A percentile compares a stretch with the other conserved stretches of the same genome.
Evolutionary conservation across 2,888 invertebrate genomes (phyloP).

Genomic region (Eledone cirrhosa): DNA sequence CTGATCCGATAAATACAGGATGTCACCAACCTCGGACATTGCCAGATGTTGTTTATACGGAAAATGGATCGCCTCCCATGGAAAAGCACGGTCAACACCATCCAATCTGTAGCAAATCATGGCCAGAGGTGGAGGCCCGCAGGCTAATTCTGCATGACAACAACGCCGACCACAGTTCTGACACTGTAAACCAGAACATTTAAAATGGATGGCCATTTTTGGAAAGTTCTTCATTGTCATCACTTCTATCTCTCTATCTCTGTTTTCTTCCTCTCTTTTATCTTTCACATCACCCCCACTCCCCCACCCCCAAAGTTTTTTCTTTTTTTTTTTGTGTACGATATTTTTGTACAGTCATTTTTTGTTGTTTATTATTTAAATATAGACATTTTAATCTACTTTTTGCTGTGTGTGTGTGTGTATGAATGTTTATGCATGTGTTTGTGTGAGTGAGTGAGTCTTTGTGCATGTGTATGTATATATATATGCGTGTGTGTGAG

Average conservation of each 20-base stretch:
- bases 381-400: too few relatives aligned
- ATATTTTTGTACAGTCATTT: not conserved
- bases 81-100: not conserved
- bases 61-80: conserved; percentile 19
- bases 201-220: not conserved
- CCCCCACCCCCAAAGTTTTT: not conserved
- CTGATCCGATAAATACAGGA: not conserved
- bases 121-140: conserved; percentile 26
- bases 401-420: too few relatives aligned
- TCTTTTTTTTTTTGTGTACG: not conserved
- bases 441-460: too few relatives aligned
- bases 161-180: conserved; percentile 16
- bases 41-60: conserved; percentile 20
- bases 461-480: too few relatives aligned
- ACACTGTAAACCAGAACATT: conserved; percentile 16
- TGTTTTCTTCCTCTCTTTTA: not conserved
- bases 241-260: not conserved
- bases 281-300: not conserved
- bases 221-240: conserved; percentile 9
- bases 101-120: not conserved
- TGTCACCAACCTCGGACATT: conserved; percentile 20
- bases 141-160: conserved; percentile 21
- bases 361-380: not conserved
- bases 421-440: too few relatives aligned
- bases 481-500: too few relatives aligned